Base-by-base conservation (phyloP, 2,888 invertebrate genomes). In the Eupeodes luniger region DNA sequence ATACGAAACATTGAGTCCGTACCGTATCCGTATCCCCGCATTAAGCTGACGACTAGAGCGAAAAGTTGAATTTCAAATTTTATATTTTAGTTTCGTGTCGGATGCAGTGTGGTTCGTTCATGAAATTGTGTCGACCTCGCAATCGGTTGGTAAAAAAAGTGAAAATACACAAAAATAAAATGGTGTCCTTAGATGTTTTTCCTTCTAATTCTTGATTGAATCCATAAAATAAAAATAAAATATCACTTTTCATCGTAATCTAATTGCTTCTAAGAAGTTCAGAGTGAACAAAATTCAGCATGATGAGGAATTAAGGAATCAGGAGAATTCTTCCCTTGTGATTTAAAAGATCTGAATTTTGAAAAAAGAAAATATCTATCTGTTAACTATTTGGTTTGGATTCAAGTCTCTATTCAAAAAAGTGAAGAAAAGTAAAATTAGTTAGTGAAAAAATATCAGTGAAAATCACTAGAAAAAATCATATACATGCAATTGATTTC, bases 71-170 rank as follows among this genome's bases (percentile, higher is more conserved):
- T 92, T 92, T 91, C 92, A 92, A 93, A 93, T 92, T 93, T 93
- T 92, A 92, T 93, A 93, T 92, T 93, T 93, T 92, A 93, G 93
- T 93, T 92, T 93, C 91, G 92, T 92, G 92, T 93, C 92, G 93
- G 92, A 92, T 93, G 93, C 93, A 93, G 93, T 92, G 89, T 92
- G 92, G 92, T 91, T 92, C 92, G 89, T 91, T 91, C 90, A 92
- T 93, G 92, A 92, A 86, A 91, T 89, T 90, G 72, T 76, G 75
- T 89, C 79, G 66, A 76, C 70, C 79, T 75, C 85, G 81, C 64
- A 78, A 66, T 84, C 88, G 76, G 75, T 75, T 62, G 74, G 27
- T 61, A 47, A 79, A 77, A 75, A 87, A 76, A 83, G 62, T 74
- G 66, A 82, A 80, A 47, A 70, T 40, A 85, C 86, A 74, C 40